Base-by-base conservation (phyloP, 2,888 invertebrate species). In the Macrophya annulata region DNA sequence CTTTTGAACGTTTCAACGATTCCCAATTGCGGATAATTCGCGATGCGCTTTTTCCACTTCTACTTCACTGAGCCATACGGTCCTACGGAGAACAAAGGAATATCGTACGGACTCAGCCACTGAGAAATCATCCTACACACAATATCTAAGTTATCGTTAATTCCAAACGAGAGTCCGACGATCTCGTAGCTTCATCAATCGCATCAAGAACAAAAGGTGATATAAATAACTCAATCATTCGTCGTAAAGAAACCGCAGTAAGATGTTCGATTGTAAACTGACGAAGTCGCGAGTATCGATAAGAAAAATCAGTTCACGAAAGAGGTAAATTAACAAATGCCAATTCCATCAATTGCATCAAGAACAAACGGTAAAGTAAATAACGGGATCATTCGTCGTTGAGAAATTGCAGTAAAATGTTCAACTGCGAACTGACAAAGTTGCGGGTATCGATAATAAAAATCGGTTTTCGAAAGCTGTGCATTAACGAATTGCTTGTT, bases 1-100 rank as follows among this genome's bases (percentile, higher is more conserved):
- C 91, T 90, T 92, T 91, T 92, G 90, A 92, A 90, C 89, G 89
- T 89, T 89, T 89, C 88, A 92, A 91, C 90, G 90, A 92, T 91
- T 92, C 90, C 88, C 48, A 83, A 83, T 83, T 83, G 83, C 90
- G 89, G 90, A 92, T 92, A 91, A 91, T 91, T 91, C 90, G 89
- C 90, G 88, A 90, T 90, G 89, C 90, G 89, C 89, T 90, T 90
- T 90, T 90, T 91, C 91, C 89, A 89, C 88, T 88, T 85, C 81
- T 43, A 62, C 81, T n/a, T 62, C 59, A 25, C 62, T 17, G 62
- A 81, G 21, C 62, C 81, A 55, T 48, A 37, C 77, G 37, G 55
- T 83, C 65, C 74, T 45, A 71, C 10, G 43, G 15, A 40, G 85
- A 84, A 85, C 85, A 77, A 76, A 71, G 62, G 84, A 65, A 74